phyloP scores from a whole-genome alignment of 2,888 invertebrate species.

The Melanotus villosus region DNA sequence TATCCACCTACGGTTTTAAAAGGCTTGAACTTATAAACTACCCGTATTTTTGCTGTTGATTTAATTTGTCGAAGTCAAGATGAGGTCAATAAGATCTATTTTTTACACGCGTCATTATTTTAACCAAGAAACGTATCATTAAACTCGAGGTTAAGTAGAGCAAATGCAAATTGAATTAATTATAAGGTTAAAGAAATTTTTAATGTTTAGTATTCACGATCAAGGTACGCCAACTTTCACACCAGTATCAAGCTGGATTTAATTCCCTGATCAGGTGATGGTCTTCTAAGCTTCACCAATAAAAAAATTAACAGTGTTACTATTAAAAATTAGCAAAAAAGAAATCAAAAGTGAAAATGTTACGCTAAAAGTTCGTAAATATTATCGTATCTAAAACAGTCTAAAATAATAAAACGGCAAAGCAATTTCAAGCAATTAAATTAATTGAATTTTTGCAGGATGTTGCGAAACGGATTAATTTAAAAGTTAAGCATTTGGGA shows the following conservation, averaged over 20 bases:
- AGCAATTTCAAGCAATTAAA: too few relatives aligned
- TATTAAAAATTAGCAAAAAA: too few relatives aligned
- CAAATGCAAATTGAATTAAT: conserved; percentile 13
- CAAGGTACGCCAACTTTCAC: conserved; percentile 8
- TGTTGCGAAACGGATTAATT: too few relatives aligned
- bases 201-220: background rate
- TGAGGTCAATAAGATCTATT: background rate
- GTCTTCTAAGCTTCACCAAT: too few relatives aligned
- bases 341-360: too few relatives aligned
- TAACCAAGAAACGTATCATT: background rate
- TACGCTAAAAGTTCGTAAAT: too few relatives aligned
- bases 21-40: conserved; percentile 31
- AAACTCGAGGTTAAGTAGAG: background rate
- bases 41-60: conserved; percentile 3
- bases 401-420: too few relatives aligned
- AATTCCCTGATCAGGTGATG: background rate
- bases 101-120: background rate
- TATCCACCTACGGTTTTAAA: conserved; percentile 33
- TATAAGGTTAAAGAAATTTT: conserved; percentile 9
- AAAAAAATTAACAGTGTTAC: too few relatives aligned
- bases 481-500: too few relatives aligned
- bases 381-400: too few relatives aligned
- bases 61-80: background rate
- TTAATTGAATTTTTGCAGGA: too few relatives aligned
- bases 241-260: background rate